A percentile compares a stretch with the other conserved stretches of the same genome.
Evolutionary conservation across 2,888 invertebrate species (phyloP).

Genomic region (Eledone cirrhosa): DNA sequence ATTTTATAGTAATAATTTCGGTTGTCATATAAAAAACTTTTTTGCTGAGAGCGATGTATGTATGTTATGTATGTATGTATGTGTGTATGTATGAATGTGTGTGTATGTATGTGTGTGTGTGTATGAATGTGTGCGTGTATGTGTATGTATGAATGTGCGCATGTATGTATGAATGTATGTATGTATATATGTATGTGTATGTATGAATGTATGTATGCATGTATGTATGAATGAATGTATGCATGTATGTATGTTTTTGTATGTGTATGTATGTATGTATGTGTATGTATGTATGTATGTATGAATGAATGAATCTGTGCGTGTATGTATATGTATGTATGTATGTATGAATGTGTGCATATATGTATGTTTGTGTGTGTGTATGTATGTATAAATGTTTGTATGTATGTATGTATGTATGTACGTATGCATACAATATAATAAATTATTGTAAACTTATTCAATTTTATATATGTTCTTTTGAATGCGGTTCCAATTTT

Average conservation of each 20-base stretch:
- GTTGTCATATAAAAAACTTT: too few species aligned
- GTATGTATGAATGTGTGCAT: not conserved
- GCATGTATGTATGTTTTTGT: not conserved
- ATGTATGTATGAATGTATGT: not conserved
- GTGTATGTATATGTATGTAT: constrained; percentile 6
- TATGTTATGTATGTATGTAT: too few species aligned
- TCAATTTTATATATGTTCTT: not conserved
- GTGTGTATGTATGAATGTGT: too few species aligned
- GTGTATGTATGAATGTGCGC: not conserved
- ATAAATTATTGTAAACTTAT: too few species aligned
- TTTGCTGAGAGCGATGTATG: too few species aligned
- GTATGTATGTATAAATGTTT: not conserved
- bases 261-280: not conserved
- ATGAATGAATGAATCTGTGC: constrained; percentile 7
- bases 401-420: not conserved
- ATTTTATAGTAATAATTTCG: too few species aligned
- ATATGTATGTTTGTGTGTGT: not conserved
- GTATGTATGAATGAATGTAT: not conserved
- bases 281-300: not conserved
- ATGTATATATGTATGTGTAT: not conserved
- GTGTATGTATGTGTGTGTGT: too few species aligned
- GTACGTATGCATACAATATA: not conserved
- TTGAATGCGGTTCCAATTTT: not conserved
- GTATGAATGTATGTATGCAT: not conserved
- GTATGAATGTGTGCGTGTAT: too few species aligned